Conservation (phyloP, 2,888 invertebrate genomes). For the Xestia xanthographa region DNA sequence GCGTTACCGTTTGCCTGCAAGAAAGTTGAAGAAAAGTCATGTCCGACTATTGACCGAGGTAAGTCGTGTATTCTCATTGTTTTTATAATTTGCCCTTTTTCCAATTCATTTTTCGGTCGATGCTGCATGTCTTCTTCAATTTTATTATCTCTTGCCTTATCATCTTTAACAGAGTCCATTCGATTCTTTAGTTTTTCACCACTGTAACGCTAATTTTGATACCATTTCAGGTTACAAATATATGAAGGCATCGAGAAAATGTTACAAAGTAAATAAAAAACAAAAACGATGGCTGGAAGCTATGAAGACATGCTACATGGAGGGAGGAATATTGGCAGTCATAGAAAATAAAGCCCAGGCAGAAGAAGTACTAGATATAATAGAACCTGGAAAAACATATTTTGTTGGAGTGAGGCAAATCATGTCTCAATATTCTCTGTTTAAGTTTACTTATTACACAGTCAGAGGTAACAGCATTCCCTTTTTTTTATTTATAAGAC, state of each 20-base stretch:
- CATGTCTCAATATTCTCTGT: constrained; percentile 9
- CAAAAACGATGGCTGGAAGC: constrained; percentile 65
- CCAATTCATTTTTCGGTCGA: neutral
- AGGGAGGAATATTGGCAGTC: constrained; percentile 62
- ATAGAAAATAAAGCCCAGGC: constrained; percentile 45
- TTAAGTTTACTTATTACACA: no score
- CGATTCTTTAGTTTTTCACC: neutral
- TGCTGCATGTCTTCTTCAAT: neutral
- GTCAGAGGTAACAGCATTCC: constrained; percentile 65
- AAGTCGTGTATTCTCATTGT: neutral
- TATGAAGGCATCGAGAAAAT: constrained; percentile 57
- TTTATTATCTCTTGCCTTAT: neutral
- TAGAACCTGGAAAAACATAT: constrained; percentile 19
- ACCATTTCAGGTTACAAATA: constrained; percentile 63
- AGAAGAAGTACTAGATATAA: constrained; percentile 12
- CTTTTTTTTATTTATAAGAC: neutral
- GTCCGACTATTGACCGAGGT: constrained; percentile 69
- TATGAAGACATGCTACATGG: constrained; percentile 68
- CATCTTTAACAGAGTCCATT: neutral
- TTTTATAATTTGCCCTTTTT: neutral
- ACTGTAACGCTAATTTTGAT: neutral
- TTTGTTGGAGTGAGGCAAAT: constrained; percentile 64
- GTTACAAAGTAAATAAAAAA: constrained; percentile 66
- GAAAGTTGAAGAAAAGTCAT: constrained; percentile 58
- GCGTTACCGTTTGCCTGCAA: constrained; percentile 64